Base-by-base conservation (phyloP, 2,113 vertebrate genomes). In the Neolamprologus modestus region DNA sequence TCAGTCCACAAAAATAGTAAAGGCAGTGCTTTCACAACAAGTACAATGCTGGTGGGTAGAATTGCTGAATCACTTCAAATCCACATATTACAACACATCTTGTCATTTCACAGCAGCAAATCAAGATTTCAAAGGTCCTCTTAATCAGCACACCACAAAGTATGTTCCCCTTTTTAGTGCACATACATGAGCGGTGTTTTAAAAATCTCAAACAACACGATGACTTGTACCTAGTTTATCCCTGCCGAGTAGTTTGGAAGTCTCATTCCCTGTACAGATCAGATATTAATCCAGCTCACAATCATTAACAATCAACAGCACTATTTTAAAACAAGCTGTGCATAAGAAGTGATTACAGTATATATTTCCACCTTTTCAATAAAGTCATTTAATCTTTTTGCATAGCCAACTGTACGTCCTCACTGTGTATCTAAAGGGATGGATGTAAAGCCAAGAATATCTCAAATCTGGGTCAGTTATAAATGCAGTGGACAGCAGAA, bases 31-130 rank as follows among this genome's bases (percentile, higher is more conserved):
- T 78, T 33, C 17, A 40, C 50, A 50, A 42, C 9, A 80, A 87
- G 57, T 90, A 50, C 81, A 31, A 31, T 53, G 86, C 76, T 76
- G 45, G 85, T 92, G 68, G 85, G 59, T 53, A 84, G 45, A 87
- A 21, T 13, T 61, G 53, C 66, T 59, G 76, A 89, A 35, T 81
- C 17, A 89, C 73, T 45, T 35, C 24, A 14, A 86, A 84, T 85
- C 85, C 66, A 90, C 83, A 53, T 7, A 12, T 80, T 26, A 8
- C 50, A 91, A 89, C 85, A 86, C 84, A 90, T 87, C 86, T 84
- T 78, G 26, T 87, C 54, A 10, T 5, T 17, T 52, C 87, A 82
- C 17, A 3, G n/a, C 31, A 47, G 81, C 9, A 83, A 90, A 85
- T 79, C n/a, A 26, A 21, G 35, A 21, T 66, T 9, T 84, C 61